Conservation (phyloP, 2,113 vertebrate species). For the Dasyornis broadbenti region DNA sequence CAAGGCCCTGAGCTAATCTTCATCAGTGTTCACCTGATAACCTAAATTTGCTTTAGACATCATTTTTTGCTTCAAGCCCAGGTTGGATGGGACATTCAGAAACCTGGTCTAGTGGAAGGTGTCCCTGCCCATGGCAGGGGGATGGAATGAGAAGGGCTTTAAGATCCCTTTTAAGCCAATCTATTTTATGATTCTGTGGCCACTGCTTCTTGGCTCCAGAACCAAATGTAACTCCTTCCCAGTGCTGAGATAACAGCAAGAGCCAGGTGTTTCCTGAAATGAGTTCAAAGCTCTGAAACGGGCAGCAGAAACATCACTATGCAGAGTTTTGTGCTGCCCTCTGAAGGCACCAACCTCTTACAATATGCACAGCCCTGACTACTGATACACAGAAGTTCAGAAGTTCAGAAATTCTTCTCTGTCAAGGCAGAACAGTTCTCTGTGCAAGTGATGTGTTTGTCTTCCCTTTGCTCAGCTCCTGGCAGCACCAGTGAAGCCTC, state of each 20-base stretch:
- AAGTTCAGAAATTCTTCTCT: neutral
- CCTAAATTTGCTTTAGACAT: neutral
- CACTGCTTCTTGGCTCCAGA: neutral
- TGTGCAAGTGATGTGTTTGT: neutral
- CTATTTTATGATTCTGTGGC: neutral
- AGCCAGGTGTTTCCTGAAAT: neutral
- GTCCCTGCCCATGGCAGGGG: neutral
- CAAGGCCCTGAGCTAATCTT: neutral
- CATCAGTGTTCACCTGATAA: neutral
- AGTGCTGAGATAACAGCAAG: neutral
- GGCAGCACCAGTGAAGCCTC: neutral
- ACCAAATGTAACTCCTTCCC: neutral
- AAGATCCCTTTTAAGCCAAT: neutral
- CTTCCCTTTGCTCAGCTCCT: slow-evolving; percentile 13
- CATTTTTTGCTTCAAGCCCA: neutral
- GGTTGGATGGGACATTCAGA: neutral
- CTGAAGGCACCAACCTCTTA: neutral
- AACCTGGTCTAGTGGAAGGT: neutral
- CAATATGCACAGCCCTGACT: neutral
- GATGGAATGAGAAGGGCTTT: neutral
- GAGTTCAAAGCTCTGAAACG: neutral
- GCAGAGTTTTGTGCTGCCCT: neutral
- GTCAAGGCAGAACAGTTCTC: neutral
- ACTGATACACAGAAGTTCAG: neutral
- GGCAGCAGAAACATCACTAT: neutral